A percentile compares a stretch with the other conserved stretches of the same genome.
Conservation (phyloP, 2,113 vertebrate species). For the Glareola pratincola region DNA sequence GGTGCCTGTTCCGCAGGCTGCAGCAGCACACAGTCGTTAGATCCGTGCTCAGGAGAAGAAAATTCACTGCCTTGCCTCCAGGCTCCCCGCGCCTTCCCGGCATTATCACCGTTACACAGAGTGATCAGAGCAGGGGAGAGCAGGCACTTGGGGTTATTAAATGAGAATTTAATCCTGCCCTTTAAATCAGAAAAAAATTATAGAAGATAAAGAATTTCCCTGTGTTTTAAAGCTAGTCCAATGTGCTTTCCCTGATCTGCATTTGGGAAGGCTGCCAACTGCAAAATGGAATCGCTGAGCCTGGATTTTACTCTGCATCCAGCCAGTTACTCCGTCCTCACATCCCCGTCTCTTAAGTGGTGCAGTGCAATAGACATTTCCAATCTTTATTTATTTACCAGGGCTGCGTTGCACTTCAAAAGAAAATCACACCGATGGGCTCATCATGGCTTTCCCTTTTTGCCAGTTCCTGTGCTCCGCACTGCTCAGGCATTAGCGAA, state of each 20-base stretch:
- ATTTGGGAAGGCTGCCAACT: slow-evolving; percentile 60
- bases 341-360: neutral
- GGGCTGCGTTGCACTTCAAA: neutral
- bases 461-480: accelerated
- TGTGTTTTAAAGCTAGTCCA: slow-evolving; percentile 11
- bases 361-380: neutral
- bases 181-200: slow-evolving; percentile 38
- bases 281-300: slow-evolving; percentile 61
- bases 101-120: neutral
- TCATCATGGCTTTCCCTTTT: neutral
- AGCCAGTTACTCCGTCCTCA: neutral
- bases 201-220: slow-evolving; percentile 33
- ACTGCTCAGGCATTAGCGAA: accelerated
- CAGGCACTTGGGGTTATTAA: slow-evolving; percentile 39
- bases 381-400: slow-evolving; percentile 14
- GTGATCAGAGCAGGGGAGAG: neutral
- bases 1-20: neutral
- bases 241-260: neutral
- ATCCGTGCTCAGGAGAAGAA: neutral
- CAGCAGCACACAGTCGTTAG: neutral
- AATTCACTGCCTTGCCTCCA: neutral
- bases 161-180: slow-evolving; percentile 43
- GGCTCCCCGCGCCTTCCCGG: neutral
- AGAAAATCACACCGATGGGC: accelerated
- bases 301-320: slow-evolving; percentile 46